These are phyloP conservation scores for Busseola fusca DNA, from an alignment of 2,888 invertebrate genomes.

Conservation along the genomic window DNA sequence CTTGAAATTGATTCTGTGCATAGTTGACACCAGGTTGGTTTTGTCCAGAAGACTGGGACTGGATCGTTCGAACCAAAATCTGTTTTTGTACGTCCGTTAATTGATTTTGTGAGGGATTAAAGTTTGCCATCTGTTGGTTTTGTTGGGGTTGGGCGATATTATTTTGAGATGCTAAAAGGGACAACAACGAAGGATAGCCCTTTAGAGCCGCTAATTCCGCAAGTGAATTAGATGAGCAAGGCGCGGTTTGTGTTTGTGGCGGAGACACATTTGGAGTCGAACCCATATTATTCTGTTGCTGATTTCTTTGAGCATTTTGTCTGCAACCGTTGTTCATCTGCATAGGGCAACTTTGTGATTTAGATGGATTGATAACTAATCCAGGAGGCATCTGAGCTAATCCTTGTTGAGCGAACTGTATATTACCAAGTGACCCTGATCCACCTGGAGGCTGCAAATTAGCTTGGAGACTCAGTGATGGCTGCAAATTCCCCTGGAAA, in stretches of 20 bases:
- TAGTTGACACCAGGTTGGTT: conserved; percentile 38
- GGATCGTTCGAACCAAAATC: conserved; percentile 52
- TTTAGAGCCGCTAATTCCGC: conserved; percentile 57
- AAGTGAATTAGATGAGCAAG: conserved; percentile 42
- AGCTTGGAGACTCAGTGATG: conserved; percentile 60
- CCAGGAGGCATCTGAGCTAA: conserved; percentile 37
- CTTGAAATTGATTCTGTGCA: conserved; percentile 39
- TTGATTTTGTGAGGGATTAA: conserved; percentile 49
- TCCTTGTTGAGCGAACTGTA: conserved; percentile 53
- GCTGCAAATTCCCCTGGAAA: conserved; percentile 61
- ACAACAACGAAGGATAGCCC: conserved; percentile 50
- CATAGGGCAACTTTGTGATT: conserved; percentile 12
- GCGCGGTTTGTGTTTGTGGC: conserved; percentile 29
- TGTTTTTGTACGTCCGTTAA: conserved; percentile 60
- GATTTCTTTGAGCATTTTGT: conserved; percentile 35
- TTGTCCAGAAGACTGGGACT: conserved; percentile 47
- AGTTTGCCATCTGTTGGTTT: conserved; percentile 50
- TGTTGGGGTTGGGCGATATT: conserved; percentile 42
- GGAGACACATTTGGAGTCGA: conserved; percentile 28
- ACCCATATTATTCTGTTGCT: conserved; percentile 44
- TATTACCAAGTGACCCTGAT: conserved; percentile 37
- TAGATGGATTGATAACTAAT: conserved; percentile 27
- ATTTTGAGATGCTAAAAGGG: conserved; percentile 55
- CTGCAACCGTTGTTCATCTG: conserved; percentile 35
- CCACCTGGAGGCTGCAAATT: conserved; percentile 47